Evolutionary conservation across 2,888 invertebrate genomes (phyloP).

Genomic region (Eledona agricola): DNA sequence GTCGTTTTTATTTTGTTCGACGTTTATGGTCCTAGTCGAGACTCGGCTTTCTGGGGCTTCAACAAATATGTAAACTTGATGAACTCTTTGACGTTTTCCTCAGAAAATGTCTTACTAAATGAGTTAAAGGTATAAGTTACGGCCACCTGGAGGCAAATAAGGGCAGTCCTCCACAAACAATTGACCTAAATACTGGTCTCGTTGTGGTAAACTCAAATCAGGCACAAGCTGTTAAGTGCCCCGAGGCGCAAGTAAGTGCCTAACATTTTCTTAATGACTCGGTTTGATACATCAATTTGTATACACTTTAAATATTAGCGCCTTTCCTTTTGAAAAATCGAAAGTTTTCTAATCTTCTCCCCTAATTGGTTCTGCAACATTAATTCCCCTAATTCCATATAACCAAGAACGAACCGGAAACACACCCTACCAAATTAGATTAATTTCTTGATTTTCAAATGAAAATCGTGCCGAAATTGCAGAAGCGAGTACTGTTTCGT

Average conservation of each 20-base stretch:
- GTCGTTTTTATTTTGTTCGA: constrained; percentile 40
- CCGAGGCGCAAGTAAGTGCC: constrained; percentile 41
- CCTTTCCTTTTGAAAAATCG: neutral
- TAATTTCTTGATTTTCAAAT: constrained; percentile 10
- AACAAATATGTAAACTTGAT: too few relatives aligned
- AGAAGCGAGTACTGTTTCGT: too few relatives aligned
- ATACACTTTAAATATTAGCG: constrained; percentile 31
- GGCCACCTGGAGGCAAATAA: constrained; percentile 12
- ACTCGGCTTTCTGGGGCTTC: too few relatives aligned
- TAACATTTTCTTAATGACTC: constrained; percentile 42
- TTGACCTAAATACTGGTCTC: constrained; percentile 42
- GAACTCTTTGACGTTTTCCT: too few relatives aligned
- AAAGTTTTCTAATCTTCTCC: neutral
- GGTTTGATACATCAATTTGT: constrained; percentile 36
- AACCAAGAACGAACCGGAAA: neutral
- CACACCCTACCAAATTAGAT: constrained; percentile 1
- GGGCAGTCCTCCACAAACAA: constrained; percentile 36
- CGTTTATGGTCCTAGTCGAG: constrained; percentile 36
- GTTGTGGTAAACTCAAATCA: constrained; percentile 42
- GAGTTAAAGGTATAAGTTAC: constrained; percentile 26
- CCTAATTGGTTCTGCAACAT: constrained; percentile 6
- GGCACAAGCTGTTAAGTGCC: constrained; percentile 40
- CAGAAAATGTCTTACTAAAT: constrained; percentile 6
- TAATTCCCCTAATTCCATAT: constrained; percentile 3
- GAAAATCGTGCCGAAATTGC: too few relatives aligned